These are phyloP conservation scores for Andrena flavipes DNA, from an alignment of 2,888 invertebrate genomes.

Conservation along the genomic window DNA sequence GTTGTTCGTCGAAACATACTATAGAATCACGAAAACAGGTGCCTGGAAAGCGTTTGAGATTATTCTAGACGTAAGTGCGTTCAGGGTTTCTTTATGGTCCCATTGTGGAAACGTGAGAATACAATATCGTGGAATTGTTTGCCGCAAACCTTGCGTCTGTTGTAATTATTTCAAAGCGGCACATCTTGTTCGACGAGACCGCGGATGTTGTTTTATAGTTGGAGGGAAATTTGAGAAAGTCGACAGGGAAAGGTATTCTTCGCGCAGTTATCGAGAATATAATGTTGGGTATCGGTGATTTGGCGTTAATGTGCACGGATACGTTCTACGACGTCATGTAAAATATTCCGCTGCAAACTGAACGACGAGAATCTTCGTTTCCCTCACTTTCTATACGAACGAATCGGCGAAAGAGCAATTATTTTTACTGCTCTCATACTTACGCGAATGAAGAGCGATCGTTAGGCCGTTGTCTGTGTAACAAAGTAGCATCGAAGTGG, in stretches of 20 bases:
- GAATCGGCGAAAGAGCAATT: slow-evolving; percentile 23
- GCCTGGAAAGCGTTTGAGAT: background rate
- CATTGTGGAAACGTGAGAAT: background rate
- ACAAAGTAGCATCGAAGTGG: slow-evolving; percentile 63
- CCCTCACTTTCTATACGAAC: slow-evolving; percentile 18
- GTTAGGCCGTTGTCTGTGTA: slow-evolving; percentile 65
- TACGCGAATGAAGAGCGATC: slow-evolving; percentile 58
- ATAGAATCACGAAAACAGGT: background rate
- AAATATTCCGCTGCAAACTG: slow-evolving; percentile 11
- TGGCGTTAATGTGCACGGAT: background rate
- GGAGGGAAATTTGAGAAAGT: too few species aligned
- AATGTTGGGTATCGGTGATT: background rate
- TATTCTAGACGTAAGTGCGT: background rate
- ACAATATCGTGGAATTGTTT: too few species aligned
- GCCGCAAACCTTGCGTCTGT: too few species aligned
- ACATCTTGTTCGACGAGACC: too few species aligned
- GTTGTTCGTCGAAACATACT: background rate
- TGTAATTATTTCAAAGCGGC: too few species aligned
- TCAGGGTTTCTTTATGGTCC: background rate
- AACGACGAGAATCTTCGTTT: slow-evolving; percentile 30
- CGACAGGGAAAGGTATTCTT: too few species aligned
- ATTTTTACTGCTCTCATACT: slow-evolving; percentile 32
- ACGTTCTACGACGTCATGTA: background rate
- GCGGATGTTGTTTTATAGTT: too few species aligned
- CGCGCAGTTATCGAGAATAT: too few species aligned